Evolutionary conservation across 2,113 vertebrate genomes (phyloP), one percentile per base, ranked within the genome.

Genomic region (Leptodactylus fuscus): DNA sequence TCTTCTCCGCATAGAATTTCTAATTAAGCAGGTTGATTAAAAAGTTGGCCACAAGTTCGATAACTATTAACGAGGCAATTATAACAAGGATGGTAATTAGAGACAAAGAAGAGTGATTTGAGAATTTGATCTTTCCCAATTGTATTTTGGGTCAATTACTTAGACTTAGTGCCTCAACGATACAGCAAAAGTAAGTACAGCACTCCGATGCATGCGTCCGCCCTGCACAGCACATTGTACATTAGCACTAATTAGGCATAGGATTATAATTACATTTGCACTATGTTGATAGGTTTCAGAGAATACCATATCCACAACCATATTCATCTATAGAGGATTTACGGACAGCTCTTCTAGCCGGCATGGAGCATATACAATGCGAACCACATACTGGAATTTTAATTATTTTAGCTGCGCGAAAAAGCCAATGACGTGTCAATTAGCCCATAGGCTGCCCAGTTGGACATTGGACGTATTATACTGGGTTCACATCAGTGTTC

Each of bases 21-120:
- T 85, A 85, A 85, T 77, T 85, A 77, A 67, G 32, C 27, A 85
- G 15, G 82, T 44, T 83, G 82, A 83, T 83, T 83, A 83, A 75
- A 83, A 83, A 76, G 82, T 83, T 83, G 70, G 82, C 82, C 49
- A 70, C 48, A 73, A 75, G 70, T 83, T 83, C 71, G 70, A 60
- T 83, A 83, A 75, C 82, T 83, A 62, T 75, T 75, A 83, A 83
- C 27, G 70, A 75, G 82, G 82, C 82, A 83, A 83, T 83, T 83
- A 83, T 71, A 83, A 60, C 24, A 76, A 60, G 81, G 36, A 74
- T 83, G 70, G 70, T 83, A 83, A 74, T 83, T 83, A 76, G 49
- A 83, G 82, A 44, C 82, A 83, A 83, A 83, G 70, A 74, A 83
- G 53, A 83, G 70, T 62, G 82, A 83, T 60, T 38, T 58, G 53